phyloP scores from a whole-genome alignment of 2,797 vertebrate genomes.

The Thripadectes ignobilis region DNA sequence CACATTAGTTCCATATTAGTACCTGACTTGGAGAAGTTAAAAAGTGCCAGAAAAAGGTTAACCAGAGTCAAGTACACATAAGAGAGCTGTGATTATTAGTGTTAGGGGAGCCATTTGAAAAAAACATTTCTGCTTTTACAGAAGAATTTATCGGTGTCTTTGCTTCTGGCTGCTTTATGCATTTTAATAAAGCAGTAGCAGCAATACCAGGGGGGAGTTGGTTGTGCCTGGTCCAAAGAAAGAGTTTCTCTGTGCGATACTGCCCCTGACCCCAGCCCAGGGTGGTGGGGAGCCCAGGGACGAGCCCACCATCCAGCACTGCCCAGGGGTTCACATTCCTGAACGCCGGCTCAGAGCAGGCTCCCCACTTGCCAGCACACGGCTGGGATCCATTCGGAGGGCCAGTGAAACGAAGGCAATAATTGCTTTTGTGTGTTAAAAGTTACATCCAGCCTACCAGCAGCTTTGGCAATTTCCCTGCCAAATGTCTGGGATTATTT shows the following conservation, averaged over 20 bases:
- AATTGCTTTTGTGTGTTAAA: constrained; percentile 14
- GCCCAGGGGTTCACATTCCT: not conserved
- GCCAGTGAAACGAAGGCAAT: not conserved
- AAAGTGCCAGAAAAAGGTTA: constrained; percentile 84
- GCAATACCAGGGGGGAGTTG: constrained; percentile 26
- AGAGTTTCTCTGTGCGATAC: not conserved
- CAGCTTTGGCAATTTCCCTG: constrained; percentile 33
- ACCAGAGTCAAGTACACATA: constrained; percentile 83
- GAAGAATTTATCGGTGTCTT: constrained; percentile 81
- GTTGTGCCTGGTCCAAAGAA: not conserved
- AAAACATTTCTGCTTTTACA: constrained; percentile 79
- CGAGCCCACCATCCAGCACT: not conserved
- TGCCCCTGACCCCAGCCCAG: not conserved
- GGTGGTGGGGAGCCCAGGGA: not conserved
- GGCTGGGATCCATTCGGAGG: not conserved
- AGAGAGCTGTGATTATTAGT: constrained; percentile 79
- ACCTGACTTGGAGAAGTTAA: constrained; percentile 81
- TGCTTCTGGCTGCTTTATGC: constrained; percentile 79
- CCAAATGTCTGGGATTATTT: constrained; percentile 32
- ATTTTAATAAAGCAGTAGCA: constrained; percentile 79
- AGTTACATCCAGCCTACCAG: not conserved
- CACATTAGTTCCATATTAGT: constrained; percentile 83
- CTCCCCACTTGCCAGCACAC: not conserved
- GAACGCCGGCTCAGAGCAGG: not conserved
- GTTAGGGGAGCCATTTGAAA: constrained; percentile 77